Conservation (phyloP, 2,888 invertebrate genomes). For the Schizaphis graminum region DNA sequence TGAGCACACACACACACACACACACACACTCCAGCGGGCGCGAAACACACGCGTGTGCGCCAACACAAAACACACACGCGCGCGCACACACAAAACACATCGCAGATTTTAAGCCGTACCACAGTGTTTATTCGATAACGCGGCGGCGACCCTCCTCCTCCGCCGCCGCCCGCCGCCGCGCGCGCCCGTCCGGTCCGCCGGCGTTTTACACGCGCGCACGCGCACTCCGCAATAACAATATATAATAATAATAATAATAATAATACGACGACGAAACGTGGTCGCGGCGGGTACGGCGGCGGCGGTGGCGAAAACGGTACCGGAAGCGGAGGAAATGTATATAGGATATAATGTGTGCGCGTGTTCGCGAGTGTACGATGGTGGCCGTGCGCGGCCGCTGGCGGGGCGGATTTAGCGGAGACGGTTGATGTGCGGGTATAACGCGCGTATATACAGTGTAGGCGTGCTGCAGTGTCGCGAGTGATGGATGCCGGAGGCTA, state of each 20-base stretch:
- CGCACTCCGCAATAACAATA: background rate
- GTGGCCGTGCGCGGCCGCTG: background rate
- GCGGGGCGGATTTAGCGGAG: background rate
- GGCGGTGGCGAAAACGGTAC: background rate
- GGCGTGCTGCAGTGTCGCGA: background rate
- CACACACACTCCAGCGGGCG: background rate
- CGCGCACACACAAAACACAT: background rate
- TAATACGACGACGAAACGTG: background rate
- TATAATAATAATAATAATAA: background rate
- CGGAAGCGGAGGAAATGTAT: background rate
- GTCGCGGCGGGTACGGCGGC: background rate
- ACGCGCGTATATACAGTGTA: background rate
- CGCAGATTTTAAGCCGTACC: slow-evolving; percentile 48
- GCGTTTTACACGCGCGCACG: background rate
- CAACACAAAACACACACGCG: background rate
- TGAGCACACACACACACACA: background rate
- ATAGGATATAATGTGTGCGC: background rate
- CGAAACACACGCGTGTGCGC: background rate
- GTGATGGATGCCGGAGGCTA: background rate
- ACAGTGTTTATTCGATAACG: slow-evolving; percentile 57
- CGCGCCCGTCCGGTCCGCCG: background rate
- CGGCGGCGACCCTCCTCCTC: background rate
- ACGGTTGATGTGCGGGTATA: background rate
- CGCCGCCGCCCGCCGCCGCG: background rate
- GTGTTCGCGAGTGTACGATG: background rate